Percentiles rank a stretch among this genome's conserved stretches.
Conservation (phyloP, 2,888 invertebrate species). For the Parasteatoda lunata region DNA sequence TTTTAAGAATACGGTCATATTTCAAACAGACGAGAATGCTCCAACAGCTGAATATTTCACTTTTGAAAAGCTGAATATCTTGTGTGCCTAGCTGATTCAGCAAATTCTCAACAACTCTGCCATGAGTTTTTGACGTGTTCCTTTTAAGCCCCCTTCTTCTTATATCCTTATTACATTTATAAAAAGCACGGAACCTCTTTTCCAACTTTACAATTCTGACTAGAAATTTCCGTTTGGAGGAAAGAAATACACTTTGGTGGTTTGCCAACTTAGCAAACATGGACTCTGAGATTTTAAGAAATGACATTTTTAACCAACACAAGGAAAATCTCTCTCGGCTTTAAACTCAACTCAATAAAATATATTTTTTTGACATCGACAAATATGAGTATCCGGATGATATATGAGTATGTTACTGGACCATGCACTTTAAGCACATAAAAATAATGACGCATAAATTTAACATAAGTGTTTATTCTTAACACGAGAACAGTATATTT, state of each 20-base stretch:
- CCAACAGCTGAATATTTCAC: constrained; percentile 1
- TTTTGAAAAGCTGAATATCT: neutral
- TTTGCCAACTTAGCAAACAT: neutral
- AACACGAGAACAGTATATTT: too few relatives aligned
- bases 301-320: neutral
- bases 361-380: too few relatives aligned
- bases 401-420: too few relatives aligned
- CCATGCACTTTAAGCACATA: too few relatives aligned
- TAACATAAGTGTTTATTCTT: too few relatives aligned
- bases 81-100: neutral
- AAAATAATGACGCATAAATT: too few relatives aligned
- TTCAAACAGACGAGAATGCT: constrained; percentile 1
- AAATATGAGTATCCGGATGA: too few relatives aligned
- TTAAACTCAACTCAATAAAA: too few relatives aligned
- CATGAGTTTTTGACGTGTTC: neutral
- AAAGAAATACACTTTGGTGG: neutral
- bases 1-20: constrained; percentile 2
- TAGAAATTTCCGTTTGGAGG: too few relatives aligned
- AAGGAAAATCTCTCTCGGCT: too few relatives aligned
- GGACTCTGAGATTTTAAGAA: neutral
- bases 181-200: neutral
- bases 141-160: neutral
- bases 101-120: neutral
- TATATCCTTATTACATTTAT: neutral
- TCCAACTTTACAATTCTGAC: neutral